Evolutionary conservation across 2,113 vertebrate species (phyloP).

Genomic region (Aix galericulata): DNA sequence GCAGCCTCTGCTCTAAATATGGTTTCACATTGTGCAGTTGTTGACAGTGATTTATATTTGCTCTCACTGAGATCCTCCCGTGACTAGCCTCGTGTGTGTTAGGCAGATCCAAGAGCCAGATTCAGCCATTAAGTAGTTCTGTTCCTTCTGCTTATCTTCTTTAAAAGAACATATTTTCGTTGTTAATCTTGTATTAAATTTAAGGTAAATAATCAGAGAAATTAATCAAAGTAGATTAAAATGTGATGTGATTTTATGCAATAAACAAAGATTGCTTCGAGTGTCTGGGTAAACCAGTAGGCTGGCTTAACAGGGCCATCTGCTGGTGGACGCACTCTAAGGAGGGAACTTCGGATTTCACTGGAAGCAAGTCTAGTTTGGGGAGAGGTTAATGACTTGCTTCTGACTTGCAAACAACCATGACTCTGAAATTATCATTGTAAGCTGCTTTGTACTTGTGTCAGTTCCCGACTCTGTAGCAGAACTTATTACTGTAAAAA

Average conservation of each 20-base stretch:
- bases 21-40: rapidly evolving
- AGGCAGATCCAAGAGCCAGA: rapidly evolving
- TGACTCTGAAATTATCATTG: neutral
- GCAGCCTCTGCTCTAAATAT: neutral
- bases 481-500: neutral
- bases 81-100: rapidly evolving
- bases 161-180: neutral
- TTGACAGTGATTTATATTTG: neutral
- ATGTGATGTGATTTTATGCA: neutral
- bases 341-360: rapidly evolving
- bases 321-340: neutral
- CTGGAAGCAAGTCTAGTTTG: rapidly evolving
- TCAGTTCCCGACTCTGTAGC: neutral
- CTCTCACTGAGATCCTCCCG: rapidly evolving
- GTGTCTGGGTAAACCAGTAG: neutral
- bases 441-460: neutral
- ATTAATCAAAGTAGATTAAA: neutral
- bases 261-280: neutral
- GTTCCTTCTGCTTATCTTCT: neutral
- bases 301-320: constrained; percentile 48
- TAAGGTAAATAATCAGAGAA: neutral
- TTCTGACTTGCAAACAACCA: neutral
- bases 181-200: neutral
- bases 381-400: neutral
- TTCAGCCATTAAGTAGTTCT: neutral